Evolutionary conservation across 2,888 invertebrate genomes (phyloP).

Genomic region (Cybosia mesomella): DNA sequence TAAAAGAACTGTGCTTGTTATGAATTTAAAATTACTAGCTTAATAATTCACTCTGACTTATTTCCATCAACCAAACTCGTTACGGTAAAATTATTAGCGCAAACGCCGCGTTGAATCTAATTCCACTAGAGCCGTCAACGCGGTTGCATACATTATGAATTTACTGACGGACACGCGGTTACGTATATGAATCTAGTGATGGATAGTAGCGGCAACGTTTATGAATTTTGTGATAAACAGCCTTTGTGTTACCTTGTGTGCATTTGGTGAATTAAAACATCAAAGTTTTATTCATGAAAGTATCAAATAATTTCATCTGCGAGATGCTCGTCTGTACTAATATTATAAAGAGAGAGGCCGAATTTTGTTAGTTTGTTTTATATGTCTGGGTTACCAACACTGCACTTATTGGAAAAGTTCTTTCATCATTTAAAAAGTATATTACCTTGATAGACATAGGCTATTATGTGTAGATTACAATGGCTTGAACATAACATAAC

Average conservation of each 20-base stretch:
- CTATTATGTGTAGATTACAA: too few relatives aligned
- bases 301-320: too few relatives aligned
- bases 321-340: too few relatives aligned
- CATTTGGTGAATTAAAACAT: constrained; percentile 5
- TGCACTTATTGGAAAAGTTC: too few relatives aligned
- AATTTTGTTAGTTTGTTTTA: too few relatives aligned
- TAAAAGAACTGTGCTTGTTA: background rate
- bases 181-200: constrained; percentile 23
- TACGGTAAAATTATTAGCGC: constrained; percentile 51
- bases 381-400: too few relatives aligned
- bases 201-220: constrained; percentile 12
- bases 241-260: constrained; percentile 5
- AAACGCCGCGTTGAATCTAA: constrained; percentile 55
- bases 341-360: too few relatives aligned
- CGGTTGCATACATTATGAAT: constrained; percentile 23
- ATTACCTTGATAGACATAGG: too few relatives aligned
- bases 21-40: background rate
- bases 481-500: too few relatives aligned
- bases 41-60: constrained; percentile 27
- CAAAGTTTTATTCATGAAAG: too few relatives aligned
- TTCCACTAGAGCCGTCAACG: constrained; percentile 51
- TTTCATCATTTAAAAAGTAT: too few relatives aligned
- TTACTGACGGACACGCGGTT: constrained; percentile 27
- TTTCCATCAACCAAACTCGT: constrained; percentile 42
- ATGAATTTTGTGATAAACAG: constrained; percentile 21